These are phyloP conservation scores for Ahaetulla prasina DNA, from an alignment of 2,113 vertebrate genomes.

Conservation along the genomic window DNA sequence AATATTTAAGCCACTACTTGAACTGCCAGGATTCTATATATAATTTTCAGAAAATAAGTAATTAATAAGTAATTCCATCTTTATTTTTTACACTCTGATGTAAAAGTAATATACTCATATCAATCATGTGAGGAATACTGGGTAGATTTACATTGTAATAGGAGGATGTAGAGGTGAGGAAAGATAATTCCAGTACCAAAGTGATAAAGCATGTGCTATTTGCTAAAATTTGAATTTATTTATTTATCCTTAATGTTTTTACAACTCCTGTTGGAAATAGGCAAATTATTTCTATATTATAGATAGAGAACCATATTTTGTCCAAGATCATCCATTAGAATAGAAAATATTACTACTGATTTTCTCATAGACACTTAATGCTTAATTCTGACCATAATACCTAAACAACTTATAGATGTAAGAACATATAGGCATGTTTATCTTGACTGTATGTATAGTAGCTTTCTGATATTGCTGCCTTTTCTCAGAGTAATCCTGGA, in stretches of 20 bases:
- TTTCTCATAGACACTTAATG: not conserved
- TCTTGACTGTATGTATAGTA: not conserved
- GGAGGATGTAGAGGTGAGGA: not conserved
- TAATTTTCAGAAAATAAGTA: not conserved
- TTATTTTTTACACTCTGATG: not conserved
- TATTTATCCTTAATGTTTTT: not conserved
- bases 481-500: not conserved
- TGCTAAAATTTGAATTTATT: not conserved
- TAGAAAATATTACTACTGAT: not conserved
- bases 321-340: not conserved
- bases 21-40: not conserved
- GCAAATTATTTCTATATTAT: not conserved
- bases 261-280: not conserved
- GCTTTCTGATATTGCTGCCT: not conserved
- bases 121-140: not conserved
- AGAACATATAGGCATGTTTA: not conserved
- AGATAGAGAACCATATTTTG: not conserved
- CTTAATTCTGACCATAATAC: not conserved
- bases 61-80: not conserved
- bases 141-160: not conserved
- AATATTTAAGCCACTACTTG: not conserved
- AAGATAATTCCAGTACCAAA: not conserved
- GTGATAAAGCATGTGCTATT: not conserved
- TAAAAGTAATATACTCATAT: not conserved
- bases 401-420: not conserved